Conservation (phyloP, 2,797 vertebrate genomes). For the Phalloptychus januarius region DNA sequence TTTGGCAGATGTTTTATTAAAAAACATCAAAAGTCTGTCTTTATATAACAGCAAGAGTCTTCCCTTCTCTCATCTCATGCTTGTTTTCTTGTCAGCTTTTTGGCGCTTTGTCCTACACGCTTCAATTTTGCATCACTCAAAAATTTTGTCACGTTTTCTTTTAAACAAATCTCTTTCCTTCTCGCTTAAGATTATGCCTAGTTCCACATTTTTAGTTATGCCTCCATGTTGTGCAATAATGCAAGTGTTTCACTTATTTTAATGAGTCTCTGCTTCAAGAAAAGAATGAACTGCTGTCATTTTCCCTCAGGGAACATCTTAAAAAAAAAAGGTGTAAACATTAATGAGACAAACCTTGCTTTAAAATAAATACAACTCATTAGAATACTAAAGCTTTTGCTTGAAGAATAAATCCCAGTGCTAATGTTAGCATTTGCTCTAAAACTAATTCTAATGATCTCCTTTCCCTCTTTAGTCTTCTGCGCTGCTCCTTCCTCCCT, state of each 20-base stretch:
- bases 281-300: constrained; percentile 55
- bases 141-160: constrained; percentile 13
- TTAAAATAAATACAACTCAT: constrained; percentile 52
- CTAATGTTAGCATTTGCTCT: constrained; percentile 33
- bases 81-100: constrained; percentile 43
- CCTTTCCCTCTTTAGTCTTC: constrained; percentile 17
- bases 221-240: constrained; percentile 50
- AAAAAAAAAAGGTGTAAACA: constrained; percentile 41
- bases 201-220: constrained; percentile 32
- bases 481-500: constrained; percentile 16
- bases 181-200: constrained; percentile 17
- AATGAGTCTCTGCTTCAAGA: constrained; percentile 56
- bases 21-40: constrained; percentile 47
- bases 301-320: constrained; percentile 33
- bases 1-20: constrained; percentile 54
- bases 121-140: constrained; percentile 12
- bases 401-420: constrained; percentile 43
- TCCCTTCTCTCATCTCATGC: constrained; percentile 31
- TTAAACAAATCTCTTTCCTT: background rate
- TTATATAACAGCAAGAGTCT: constrained; percentile 37
- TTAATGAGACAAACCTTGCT: constrained; percentile 62
- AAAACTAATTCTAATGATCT: constrained; percentile 45
- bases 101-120: constrained; percentile 25
- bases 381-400: constrained; percentile 40
- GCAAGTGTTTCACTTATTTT: constrained; percentile 54